A percentile compares a stretch with the other conserved stretches of the same genome.
Evolutionary conservation across 2,113 vertebrate genomes (phyloP).

Genomic region (Sinocyclocheilus maitianheensis): DNA sequence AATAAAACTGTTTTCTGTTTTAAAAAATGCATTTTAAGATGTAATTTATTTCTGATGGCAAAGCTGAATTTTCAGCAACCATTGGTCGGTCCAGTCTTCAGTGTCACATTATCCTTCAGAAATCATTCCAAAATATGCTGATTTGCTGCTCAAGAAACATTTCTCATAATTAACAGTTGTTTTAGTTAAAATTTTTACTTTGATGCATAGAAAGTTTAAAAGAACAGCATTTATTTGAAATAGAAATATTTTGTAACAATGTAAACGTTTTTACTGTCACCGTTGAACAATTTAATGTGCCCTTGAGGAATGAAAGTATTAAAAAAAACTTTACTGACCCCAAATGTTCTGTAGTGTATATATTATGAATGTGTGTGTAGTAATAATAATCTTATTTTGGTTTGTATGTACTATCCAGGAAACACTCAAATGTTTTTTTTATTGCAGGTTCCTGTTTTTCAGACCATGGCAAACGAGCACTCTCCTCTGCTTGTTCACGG

Average conservation of each 20-base stretch:
- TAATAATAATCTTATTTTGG: not conserved
- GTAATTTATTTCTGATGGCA: not conserved
- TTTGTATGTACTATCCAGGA: not conserved
- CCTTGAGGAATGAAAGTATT: not conserved
- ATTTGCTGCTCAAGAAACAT: not conserved
- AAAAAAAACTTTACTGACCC: not conserved
- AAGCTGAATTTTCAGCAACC: not conserved
- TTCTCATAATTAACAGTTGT: not conserved
- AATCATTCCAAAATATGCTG: not conserved
- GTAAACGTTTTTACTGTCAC: not conserved
- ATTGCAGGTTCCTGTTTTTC: slow-evolving; percentile 26
- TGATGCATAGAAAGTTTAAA: no score
- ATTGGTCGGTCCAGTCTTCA: not conserved
- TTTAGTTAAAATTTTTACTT: no score
- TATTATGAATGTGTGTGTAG: not conserved
- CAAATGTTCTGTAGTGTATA: not conserved
- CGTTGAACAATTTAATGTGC: not conserved
- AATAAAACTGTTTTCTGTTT: not conserved
- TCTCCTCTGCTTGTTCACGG: slow-evolving; percentile 82
- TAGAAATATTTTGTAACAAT: not conserved
- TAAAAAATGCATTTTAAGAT: not conserved
- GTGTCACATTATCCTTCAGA: not conserved
- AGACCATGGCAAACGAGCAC: slow-evolving; percentile 82
- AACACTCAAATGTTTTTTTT: not conserved
- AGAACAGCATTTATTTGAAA: not conserved